A percentile compares a stretch with the other conserved stretches of the same genome.
phyloP scores from a whole-genome alignment of 2,797 vertebrate species.

The Scleropages formosus region DNA sequence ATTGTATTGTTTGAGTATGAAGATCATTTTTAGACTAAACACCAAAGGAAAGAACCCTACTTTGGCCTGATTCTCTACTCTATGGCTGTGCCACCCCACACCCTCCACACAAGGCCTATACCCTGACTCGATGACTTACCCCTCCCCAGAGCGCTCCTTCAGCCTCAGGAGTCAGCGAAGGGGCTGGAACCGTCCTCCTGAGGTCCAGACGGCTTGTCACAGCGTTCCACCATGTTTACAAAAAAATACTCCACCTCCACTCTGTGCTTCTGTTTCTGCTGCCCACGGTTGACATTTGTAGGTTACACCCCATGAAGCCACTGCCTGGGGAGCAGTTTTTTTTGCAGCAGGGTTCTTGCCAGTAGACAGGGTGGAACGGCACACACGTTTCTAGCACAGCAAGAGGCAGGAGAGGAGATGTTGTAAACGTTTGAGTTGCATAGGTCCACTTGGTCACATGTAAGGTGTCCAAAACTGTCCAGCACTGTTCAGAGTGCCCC shows the following conservation, averaged over 20 bases:
- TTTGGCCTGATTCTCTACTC: neutral
- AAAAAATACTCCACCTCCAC: conserved; percentile 38
- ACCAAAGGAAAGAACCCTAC: neutral
- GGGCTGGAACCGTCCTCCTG: conserved; percentile 57
- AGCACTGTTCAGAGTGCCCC: neutral
- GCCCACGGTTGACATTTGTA: neutral
- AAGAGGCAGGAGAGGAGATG: neutral
- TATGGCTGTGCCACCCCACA: neutral
- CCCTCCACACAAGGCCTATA: neutral
- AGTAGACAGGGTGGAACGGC: conserved; percentile 40
- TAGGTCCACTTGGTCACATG: no score
- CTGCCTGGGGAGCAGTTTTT: neutral
- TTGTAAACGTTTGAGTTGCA: no score
- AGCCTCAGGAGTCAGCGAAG: conserved; percentile 59
- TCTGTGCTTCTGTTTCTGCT: conserved; percentile 3
- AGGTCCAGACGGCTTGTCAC: conserved; percentile 60
- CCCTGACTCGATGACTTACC: conserved; percentile 57
- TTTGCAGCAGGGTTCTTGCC: conserved; percentile 20
- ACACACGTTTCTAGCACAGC: conserved; percentile 38
- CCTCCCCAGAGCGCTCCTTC: conserved; percentile 64
- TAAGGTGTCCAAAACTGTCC: no score
- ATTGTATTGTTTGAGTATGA: neutral
- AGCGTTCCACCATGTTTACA: conserved; percentile 45
- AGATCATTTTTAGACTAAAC: no score
- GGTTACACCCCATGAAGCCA: neutral